A percentile compares a stretch with the other conserved stretches of the same genome.
These are phyloP conservation scores for Trichogramma evanescens DNA, from an alignment of 2,888 invertebrate species.

Conservation along the genomic window DNA sequence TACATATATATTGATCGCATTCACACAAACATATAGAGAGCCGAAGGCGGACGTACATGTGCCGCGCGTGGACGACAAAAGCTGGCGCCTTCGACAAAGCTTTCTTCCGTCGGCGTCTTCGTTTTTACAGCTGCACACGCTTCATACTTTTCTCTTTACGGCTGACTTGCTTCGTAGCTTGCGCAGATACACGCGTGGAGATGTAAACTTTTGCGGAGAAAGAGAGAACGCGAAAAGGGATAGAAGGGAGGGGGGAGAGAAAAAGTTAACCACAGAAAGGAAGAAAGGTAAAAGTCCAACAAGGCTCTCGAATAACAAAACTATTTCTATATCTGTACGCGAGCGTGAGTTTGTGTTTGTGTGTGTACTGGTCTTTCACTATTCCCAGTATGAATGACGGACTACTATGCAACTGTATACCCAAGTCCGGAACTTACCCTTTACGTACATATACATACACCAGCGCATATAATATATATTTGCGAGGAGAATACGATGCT, in stretches of 20 bases:
- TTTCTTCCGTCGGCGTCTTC: neutral
- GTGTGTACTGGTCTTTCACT: too few relatives aligned
- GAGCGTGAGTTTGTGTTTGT: too few relatives aligned
- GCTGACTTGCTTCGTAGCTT: slow-evolving; percentile 17
- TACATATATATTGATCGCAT: too few relatives aligned
- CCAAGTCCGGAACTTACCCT: too few relatives aligned
- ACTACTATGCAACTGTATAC: too few relatives aligned
- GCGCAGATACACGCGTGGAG: slow-evolving; percentile 12
- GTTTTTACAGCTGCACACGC: slow-evolving; percentile 4
- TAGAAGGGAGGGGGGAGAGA: slow-evolving; percentile 9
- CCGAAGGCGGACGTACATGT: neutral
- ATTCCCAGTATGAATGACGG: too few relatives aligned
- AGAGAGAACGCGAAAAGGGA: slow-evolving; percentile 4
- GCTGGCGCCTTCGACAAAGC: neutral
- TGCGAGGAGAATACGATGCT: too few relatives aligned
- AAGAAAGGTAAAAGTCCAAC: slow-evolving; percentile 11
- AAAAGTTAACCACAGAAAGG: slow-evolving; percentile 12
- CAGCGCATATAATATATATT: too few relatives aligned
- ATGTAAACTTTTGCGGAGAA: slow-evolving; percentile 16
- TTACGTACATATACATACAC: too few relatives aligned
- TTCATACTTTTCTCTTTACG: slow-evolving; percentile 1
- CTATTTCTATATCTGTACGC: neutral
- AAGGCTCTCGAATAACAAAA: slow-evolving; percentile 19
- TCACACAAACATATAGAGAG: too few relatives aligned
- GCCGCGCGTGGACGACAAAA: slow-evolving; percentile 2